phyloP scores from a whole-genome alignment of 2,113 vertebrate species.

The Mystacornis crossleyi region DNA sequence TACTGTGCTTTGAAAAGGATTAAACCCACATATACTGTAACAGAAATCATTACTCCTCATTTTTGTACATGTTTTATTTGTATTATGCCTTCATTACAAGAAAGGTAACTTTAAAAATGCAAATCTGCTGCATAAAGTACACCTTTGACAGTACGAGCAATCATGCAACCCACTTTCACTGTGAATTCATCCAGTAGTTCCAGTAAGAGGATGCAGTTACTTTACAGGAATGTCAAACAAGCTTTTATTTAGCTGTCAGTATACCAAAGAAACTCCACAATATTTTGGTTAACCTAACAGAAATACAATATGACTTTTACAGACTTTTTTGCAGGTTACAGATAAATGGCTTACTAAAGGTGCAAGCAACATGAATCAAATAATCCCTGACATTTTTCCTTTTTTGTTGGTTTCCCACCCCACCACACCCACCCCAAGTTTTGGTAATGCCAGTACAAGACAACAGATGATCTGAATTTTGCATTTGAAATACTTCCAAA shows the following conservation, averaged over 20 bases:
- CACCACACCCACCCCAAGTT: not conserved
- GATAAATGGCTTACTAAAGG: not conserved
- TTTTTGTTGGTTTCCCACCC: not conserved
- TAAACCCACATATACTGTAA: constrained; percentile 62
- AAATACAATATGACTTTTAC: not conserved
- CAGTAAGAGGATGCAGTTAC: constrained; percentile 24
- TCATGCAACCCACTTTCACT: constrained; percentile 70
- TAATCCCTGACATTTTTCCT: not conserved
- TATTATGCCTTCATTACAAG: constrained; percentile 68
- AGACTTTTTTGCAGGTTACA: not conserved
- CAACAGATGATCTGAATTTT: not conserved
- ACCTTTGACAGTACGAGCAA: constrained; percentile 55
- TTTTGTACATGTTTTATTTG: constrained; percentile 77
- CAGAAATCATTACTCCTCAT: constrained; percentile 48
- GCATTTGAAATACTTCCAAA: not conserved
- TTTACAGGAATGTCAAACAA: constrained; percentile 42
- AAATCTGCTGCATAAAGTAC: constrained; percentile 61
- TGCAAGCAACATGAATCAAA: not conserved
- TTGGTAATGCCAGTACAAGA: not conserved
- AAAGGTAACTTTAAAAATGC: constrained; percentile 74
- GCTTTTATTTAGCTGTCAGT: constrained; percentile 35
- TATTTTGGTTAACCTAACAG: constrained; percentile 4
- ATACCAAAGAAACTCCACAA: constrained; percentile 31
- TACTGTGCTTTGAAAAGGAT: constrained; percentile 61
- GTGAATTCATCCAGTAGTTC: not conserved